Evolutionary conservation across 1,140 invertebrate species (phyloP).

Genomic region (Nebria ingens): DNA sequence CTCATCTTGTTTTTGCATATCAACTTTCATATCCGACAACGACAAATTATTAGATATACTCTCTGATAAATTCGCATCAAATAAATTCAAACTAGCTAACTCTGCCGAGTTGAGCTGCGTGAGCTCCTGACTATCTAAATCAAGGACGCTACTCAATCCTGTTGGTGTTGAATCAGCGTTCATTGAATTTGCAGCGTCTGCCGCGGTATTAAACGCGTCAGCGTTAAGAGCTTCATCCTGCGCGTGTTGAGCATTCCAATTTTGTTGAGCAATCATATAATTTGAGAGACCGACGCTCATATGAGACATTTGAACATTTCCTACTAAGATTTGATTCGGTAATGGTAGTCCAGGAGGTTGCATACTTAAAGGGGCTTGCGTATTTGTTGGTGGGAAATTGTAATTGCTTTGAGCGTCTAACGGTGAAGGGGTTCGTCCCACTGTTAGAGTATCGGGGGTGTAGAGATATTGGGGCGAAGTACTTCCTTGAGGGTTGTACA

Average conservation of each 20-base stretch:
- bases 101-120: slow-evolving; percentile 37
- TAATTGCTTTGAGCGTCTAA: slow-evolving; percentile 7
- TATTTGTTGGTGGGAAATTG: neutral
- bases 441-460: slow-evolving; percentile 15
- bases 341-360: slow-evolving; percentile 11
- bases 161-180: slow-evolving; percentile 20
- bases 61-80: slow-evolving; percentile 24
- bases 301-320: neutral
- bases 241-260: slow-evolving; percentile 18
- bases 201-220: slow-evolving; percentile 14
- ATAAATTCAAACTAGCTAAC: slow-evolving; percentile 18
- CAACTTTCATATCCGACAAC: slow-evolving; percentile 17
- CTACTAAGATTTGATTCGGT: neutral
- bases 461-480: slow-evolving; percentile 19
- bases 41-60: slow-evolving; percentile 24
- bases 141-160: slow-evolving; percentile 33
- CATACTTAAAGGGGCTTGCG: slow-evolving; percentile 14
- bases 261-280: slow-evolving; percentile 12
- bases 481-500: slow-evolving; percentile 17
- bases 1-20: slow-evolving; percentile 11
- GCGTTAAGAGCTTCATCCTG: slow-evolving; percentile 10
- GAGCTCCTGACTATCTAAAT: slow-evolving; percentile 39
- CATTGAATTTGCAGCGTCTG: slow-evolving; percentile 1
- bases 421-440: slow-evolving; percentile 13
- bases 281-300: neutral